Conservation (phyloP, 1,140 invertebrate species). For the Trichoplusia ni region DNA sequence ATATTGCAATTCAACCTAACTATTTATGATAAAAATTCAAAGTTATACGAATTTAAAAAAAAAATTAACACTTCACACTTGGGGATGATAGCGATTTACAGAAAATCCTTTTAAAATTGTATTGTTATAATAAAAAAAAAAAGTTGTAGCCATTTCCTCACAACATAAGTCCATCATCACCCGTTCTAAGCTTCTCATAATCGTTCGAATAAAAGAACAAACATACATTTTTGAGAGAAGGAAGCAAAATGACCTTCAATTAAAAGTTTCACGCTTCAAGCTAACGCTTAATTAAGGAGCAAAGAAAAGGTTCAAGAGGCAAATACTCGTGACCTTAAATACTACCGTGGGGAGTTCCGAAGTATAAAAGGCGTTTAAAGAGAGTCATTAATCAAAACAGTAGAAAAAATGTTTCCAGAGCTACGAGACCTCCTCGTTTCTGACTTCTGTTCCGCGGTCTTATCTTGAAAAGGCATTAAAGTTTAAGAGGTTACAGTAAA, state of each 20-base stretch:
- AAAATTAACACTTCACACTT: no score
- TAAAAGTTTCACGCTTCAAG: slow-evolving; percentile 29
- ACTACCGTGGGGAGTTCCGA: slow-evolving; percentile 10
- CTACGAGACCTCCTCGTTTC: not conserved
- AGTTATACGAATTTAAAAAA: no score
- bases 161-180: not conserved
- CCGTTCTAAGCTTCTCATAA: not conserved
- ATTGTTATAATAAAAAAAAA: no score
- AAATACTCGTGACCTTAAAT: slow-evolving; percentile 26
- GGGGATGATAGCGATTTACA: no score
- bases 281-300: slow-evolving; percentile 28
- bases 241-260: slow-evolving; percentile 26
- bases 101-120: no score
- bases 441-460: not conserved
- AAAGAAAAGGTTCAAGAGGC: slow-evolving; percentile 22
- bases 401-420: slow-evolving; percentile 1
- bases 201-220: not conserved
- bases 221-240: slow-evolving; percentile 1
- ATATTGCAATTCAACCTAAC: slow-evolving; percentile 12
- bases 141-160: no score
- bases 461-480: not conserved
- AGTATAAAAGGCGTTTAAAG: slow-evolving; percentile 23
- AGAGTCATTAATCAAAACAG: slow-evolving; percentile 28
- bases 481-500: not conserved
- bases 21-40: slow-evolving; percentile 4